Conservation (phyloP, 1,140 invertebrate genomes). For the Lucilia cuprina region DNA sequence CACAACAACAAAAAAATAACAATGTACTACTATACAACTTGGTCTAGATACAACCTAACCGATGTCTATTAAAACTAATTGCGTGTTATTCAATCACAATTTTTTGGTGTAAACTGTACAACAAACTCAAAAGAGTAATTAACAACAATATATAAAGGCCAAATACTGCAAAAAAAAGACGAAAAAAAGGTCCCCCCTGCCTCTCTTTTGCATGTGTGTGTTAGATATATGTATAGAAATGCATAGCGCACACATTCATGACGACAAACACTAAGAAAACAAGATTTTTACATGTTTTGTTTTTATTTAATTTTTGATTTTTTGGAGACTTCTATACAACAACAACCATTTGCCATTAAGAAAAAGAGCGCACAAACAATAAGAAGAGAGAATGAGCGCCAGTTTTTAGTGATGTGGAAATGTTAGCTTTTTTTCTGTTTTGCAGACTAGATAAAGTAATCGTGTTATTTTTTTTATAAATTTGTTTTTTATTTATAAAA, state of each 20-base stretch:
- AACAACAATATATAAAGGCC: slow-evolving; percentile 10
- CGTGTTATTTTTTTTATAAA: not conserved
- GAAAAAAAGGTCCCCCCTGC: not conserved
- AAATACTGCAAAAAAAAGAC: slow-evolving; percentile 27
- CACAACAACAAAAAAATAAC: too few species aligned
- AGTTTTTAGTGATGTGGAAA: slow-evolving; percentile 25
- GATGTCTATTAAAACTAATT: slow-evolving; percentile 28
- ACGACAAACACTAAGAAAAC: not conserved
- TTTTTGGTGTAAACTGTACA: slow-evolving; percentile 34
- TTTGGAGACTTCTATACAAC: slow-evolving; percentile 22
- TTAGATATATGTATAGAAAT: slow-evolving; percentile 26
- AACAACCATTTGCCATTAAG: not conserved
- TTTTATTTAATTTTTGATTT: slow-evolving; percentile 9
- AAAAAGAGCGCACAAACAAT: not conserved
- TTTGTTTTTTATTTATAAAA: too few species aligned
- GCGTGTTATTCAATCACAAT: slow-evolving; percentile 30
- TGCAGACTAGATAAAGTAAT: slow-evolving; percentile 14
- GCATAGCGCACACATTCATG: not conserved
- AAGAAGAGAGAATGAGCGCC: not conserved
- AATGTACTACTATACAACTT: not conserved
- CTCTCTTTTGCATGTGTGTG: not conserved
- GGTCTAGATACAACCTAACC: not conserved
- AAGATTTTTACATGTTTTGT: slow-evolving; percentile 33
- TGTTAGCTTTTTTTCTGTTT: not conserved
- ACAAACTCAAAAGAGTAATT: slow-evolving; percentile 28